A percentile compares a stretch with the other conserved stretches of the same genome.
Evolutionary conservation across 2,888 invertebrate genomes (phyloP).

Genomic region (Stramonita haemastoma): DNA sequence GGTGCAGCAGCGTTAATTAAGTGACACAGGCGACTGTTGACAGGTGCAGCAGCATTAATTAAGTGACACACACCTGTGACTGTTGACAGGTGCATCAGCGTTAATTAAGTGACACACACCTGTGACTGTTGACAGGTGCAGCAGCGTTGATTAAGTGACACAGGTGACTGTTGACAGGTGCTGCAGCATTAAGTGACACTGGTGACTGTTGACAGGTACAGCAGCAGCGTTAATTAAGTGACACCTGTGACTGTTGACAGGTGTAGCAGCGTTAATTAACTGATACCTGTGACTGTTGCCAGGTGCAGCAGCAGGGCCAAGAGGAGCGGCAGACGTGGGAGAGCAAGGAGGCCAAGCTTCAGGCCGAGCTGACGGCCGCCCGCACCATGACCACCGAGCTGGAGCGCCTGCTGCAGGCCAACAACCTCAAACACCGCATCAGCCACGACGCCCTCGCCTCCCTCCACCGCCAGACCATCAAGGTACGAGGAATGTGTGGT

Average conservation of each 20-base stretch:
- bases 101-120: no score
- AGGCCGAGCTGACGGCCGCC: constrained; percentile 62
- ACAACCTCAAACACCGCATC: constrained; percentile 62
- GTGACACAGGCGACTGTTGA: no score
- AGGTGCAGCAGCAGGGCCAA: constrained; percentile 61
- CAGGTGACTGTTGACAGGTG: no score
- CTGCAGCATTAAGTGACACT: no score
- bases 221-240: not conserved
- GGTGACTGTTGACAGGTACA: no score
- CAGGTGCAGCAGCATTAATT: no score
- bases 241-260: not conserved
- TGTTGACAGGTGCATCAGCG: no score
- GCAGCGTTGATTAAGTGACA: no score
- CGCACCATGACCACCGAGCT: constrained; percentile 62
- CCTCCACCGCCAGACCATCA: constrained; percentile 70
- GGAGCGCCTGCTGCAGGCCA: constrained; percentile 62
- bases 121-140: no score
- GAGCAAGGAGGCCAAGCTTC: constrained; percentile 57
- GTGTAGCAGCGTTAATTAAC: no score
- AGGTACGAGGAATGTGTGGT: constrained; percentile 53
- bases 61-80: no score
- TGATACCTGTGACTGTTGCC: not conserved
- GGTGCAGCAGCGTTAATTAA: no score
- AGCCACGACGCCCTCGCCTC: constrained; percentile 67
- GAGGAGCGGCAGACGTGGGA: constrained; percentile 57